These are phyloP conservation scores for Parapsyche elsis DNA, from an alignment of 1,140 invertebrate genomes.

Conservation along the genomic window DNA sequence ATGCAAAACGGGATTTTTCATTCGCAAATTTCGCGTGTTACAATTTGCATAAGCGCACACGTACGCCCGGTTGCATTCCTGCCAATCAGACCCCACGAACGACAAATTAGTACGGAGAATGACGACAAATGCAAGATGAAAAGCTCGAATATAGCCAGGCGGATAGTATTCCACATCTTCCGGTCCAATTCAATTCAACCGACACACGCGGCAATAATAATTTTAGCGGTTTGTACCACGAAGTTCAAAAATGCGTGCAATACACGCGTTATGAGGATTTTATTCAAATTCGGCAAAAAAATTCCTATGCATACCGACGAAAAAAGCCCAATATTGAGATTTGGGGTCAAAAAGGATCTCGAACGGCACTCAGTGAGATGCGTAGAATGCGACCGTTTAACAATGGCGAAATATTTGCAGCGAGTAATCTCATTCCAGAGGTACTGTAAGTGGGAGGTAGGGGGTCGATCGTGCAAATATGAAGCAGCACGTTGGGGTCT, in stretches of 20 bases:
- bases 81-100: neutral
- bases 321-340: conserved; percentile 17
- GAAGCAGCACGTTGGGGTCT: neutral
- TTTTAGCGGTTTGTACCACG: too few species aligned
- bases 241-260: conserved; percentile 3
- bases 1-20: conserved; percentile 1
- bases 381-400: conserved; percentile 8
- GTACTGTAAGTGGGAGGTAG: neutral
- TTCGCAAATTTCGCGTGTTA: neutral
- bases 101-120: neutral
- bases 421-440: conserved; percentile 1
- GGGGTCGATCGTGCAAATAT: conserved; percentile 18
- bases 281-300: conserved; percentile 19
- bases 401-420: conserved; percentile 20
- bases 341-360: neutral
- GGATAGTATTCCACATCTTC: too few species aligned
- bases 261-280: conserved; percentile 26
- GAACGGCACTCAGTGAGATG: neutral
- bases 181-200: too few species aligned
- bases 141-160: neutral
- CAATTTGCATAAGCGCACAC: conserved; percentile 17
- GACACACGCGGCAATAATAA: too few species aligned
- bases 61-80: neutral
- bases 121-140: neutral
- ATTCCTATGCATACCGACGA: neutral